Evolutionary conservation across 2,888 invertebrate genomes (phyloP).

Genomic region (Tromatobia lineatoria): DNA sequence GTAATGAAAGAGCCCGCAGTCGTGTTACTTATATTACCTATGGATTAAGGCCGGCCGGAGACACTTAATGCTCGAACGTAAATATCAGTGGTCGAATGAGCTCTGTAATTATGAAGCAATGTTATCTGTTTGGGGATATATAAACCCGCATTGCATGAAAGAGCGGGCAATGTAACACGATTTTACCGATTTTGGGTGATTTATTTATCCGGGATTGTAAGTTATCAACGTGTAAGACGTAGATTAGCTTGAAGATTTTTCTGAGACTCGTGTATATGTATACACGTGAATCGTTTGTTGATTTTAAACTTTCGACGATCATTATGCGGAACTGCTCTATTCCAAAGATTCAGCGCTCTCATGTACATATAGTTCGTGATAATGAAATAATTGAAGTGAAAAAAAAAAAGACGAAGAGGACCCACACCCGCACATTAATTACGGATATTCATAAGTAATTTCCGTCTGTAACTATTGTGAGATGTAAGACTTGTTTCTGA

Average conservation of each 20-base stretch:
- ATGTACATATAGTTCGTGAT: conserved; percentile 70
- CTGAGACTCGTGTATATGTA: conserved; percentile 48
- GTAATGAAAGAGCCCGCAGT: background rate
- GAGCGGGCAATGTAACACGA: conserved; percentile 15
- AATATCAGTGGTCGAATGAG: conserved; percentile 18
- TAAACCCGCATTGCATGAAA: background rate
- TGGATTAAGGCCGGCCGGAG: conserved; percentile 17
- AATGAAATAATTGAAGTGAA: conserved; percentile 21
- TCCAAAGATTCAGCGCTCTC: conserved; percentile 73
- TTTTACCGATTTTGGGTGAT: conserved; percentile 15
- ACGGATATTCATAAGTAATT: conserved; percentile 45
- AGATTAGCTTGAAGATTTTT: conserved; percentile 42
- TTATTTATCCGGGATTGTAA: conserved; percentile 57
- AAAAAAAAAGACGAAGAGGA: conserved; percentile 23
- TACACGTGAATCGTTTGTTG: conserved; percentile 56
- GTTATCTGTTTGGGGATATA: conserved; percentile 10
- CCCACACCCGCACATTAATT: conserved; percentile 31
- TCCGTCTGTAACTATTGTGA: conserved; percentile 51
- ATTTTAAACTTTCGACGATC: conserved; percentile 61
- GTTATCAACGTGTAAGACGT: conserved; percentile 63
- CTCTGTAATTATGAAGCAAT: conserved; percentile 7
- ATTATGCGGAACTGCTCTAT: conserved; percentile 70
- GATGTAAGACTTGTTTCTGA: conserved; percentile 47
- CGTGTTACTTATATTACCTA: conserved; percentile 28
- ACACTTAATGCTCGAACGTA: conserved; percentile 19